Conservation (phyloP, 2,113 vertebrate species). For the Trematocara variabile region DNA sequence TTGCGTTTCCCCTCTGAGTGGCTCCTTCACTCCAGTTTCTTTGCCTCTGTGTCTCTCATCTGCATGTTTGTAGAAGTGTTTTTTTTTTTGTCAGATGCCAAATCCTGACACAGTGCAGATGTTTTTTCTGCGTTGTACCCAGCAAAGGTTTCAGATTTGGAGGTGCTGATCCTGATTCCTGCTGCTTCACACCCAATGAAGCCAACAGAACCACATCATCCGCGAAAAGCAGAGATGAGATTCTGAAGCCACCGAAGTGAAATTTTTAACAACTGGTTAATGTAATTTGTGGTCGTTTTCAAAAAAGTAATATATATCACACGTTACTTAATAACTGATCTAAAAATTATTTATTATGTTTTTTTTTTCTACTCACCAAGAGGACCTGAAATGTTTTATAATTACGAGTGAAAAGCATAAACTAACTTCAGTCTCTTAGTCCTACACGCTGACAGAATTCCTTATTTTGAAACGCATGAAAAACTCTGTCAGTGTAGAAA, state of each 20-base stretch:
- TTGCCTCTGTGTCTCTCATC: not conserved
- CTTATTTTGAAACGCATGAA: not conserved
- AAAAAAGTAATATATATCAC: fast-evolving
- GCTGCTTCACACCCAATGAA: too few relatives aligned
- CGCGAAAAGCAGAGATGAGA: too few relatives aligned
- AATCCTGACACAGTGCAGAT: not conserved
- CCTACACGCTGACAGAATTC: fast-evolving
- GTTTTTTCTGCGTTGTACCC: not conserved
- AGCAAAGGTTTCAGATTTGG: fast-evolving
- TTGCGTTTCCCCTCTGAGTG: not conserved
- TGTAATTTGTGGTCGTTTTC: fast-evolving
- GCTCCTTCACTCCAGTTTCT: fast-evolving
- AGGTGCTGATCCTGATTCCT: too few relatives aligned
- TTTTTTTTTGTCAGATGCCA: not conserved
- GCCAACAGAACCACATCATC: too few relatives aligned
- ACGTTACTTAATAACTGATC: not conserved
- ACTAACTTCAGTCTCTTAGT: not conserved
- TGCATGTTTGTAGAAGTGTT: not conserved
- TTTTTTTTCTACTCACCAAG: not conserved
- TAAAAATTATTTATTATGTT: fast-evolving
- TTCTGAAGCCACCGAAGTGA: too few relatives aligned
- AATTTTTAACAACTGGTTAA: not conserved
- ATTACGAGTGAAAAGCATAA: not conserved
- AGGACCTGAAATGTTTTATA: not conserved
- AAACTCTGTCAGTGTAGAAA: not conserved